These are phyloP conservation scores for Ceraclea dissimilis DNA, from an alignment of 2,888 invertebrate genomes.

Conservation along the genomic window DNA sequence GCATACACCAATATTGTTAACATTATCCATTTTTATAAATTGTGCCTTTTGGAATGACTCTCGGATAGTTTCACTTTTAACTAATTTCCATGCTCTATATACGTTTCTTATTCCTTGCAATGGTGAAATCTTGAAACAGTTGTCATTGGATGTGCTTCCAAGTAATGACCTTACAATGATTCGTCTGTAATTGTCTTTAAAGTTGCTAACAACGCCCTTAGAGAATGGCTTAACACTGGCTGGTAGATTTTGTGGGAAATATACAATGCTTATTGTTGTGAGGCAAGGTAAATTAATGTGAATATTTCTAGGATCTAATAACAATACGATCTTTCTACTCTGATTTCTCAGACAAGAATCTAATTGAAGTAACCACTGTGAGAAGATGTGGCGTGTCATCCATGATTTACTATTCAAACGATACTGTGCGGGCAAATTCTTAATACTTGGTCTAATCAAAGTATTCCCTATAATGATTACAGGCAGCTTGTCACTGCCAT, in stretches of 20 bases:
- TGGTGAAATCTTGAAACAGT: background rate
- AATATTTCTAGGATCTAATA: background rate
- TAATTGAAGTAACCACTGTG: background rate
- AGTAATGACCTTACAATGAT: background rate
- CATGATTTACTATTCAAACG: background rate
- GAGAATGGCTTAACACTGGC: background rate
- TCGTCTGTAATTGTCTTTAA: background rate
- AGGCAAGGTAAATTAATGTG: background rate
- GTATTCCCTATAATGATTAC: background rate
- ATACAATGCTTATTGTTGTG: background rate
- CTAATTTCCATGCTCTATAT: background rate
- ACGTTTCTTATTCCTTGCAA: background rate
- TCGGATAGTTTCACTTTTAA: background rate
- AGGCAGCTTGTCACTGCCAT: slow-evolving; percentile 1
- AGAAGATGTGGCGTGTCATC: background rate
- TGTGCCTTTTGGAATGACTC: background rate
- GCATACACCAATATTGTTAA: background rate
- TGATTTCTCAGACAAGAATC: background rate
- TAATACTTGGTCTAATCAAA: background rate
- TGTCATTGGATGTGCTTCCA: background rate
- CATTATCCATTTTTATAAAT: background rate
- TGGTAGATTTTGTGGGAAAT: background rate
- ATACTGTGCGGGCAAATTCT: background rate
- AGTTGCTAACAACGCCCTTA: background rate
- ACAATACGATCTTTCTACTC: background rate